Evolutionary conservation across 2,113 vertebrate genomes (phyloP).

Genomic region (Ardeotis arabs): DNA sequence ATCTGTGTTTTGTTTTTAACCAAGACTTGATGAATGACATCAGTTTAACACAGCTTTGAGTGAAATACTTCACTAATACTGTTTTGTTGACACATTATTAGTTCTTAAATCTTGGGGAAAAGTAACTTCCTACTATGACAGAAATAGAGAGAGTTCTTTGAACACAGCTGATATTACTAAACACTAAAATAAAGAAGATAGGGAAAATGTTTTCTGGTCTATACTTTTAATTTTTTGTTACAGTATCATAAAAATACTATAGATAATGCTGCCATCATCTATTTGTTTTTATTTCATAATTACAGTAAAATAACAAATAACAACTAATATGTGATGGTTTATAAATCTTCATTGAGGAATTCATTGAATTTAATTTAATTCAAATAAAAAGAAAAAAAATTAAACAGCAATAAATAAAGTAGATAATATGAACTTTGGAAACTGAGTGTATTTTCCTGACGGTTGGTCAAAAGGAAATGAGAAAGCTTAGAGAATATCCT

Average conservation of each 20-base stretch:
- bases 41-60: not conserved
- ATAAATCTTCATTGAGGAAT: not conserved
- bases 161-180: not conserved
- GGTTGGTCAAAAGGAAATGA: accelerated
- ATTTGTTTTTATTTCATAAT: not conserved
- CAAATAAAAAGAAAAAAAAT: not conserved
- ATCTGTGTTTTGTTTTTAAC: not conserved
- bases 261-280: not conserved
- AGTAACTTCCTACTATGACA: not conserved
- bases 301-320: not conserved
- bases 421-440: not conserved
- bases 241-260: not conserved
- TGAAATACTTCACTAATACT: not conserved
- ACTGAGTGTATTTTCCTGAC: not conserved
- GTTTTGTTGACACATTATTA: not conserved
- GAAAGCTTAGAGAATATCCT: not conserved
- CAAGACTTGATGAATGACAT: not conserved
- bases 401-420: not conserved
- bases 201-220: not conserved
- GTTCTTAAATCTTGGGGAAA: conserved; percentile 18
- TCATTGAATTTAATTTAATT: not conserved
- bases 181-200: not conserved
- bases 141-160: not conserved
- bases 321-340: not conserved
- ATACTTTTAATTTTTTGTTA: not conserved